These are phyloP conservation scores for Cremastinae sp. DNA, from an alignment of 2,888 invertebrate genomes.

Conservation along the genomic window DNA sequence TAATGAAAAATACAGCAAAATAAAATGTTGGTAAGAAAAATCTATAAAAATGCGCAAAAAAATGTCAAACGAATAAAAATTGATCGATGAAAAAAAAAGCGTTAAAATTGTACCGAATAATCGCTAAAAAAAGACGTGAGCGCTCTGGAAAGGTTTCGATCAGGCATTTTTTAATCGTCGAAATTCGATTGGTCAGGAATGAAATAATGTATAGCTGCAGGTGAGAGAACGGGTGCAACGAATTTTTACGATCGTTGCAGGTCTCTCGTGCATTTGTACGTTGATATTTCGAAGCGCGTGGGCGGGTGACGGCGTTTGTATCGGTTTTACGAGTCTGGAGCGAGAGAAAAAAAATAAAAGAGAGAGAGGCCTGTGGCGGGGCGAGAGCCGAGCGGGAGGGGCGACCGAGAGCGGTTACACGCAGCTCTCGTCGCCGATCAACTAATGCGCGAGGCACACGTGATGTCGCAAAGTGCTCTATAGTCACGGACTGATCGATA, in stretches of 20 bases:
- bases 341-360: neutral
- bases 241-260: neutral
- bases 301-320: conserved; percentile 31
- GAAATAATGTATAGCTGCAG: neutral
- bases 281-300: conserved; percentile 44
- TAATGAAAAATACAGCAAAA: too few species aligned
- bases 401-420: conserved; percentile 43
- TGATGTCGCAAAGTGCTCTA: conserved; percentile 22
- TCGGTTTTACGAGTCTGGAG: conserved; percentile 15
- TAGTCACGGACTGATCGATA: conserved; percentile 16
- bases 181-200: neutral
- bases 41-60: too few species aligned
- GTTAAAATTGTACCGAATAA: too few species aligned
- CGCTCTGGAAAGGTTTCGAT: too few species aligned
- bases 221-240: conserved; percentile 21
- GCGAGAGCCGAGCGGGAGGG: neutral
- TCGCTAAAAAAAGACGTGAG: too few species aligned
- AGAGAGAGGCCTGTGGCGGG: neutral
- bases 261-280: neutral
- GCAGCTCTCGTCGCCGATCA: conserved; percentile 39
- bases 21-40: too few species aligned
- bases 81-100: too few species aligned
- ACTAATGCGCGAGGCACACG: conserved; percentile 48
- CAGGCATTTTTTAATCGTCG: too few species aligned
- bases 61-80: too few species aligned